phyloP scores from a whole-genome alignment of 2,797 vertebrate species.

The Enteromius paludinosus region DNA sequence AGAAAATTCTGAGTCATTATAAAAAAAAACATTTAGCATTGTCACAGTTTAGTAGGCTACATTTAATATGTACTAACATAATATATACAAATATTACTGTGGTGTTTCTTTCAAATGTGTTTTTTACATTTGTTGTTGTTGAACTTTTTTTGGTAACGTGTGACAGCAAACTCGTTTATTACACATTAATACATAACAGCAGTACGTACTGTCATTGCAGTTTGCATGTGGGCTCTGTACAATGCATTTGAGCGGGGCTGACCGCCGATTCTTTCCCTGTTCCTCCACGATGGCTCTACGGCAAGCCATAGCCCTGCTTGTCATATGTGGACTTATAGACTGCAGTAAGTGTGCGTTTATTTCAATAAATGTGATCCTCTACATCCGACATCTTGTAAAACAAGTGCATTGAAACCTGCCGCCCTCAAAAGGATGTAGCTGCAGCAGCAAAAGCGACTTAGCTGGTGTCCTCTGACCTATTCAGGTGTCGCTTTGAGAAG shows the following conservation, averaged over 20 bases:
- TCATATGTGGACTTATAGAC: slow-evolving; percentile 38
- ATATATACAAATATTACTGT: neutral
- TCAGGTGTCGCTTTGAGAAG: slow-evolving; percentile 3
- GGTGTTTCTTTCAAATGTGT: no score
- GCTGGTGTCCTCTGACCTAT: neutral
- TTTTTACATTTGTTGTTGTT: neutral
- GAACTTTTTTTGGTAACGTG: neutral
- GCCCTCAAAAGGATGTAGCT: neutral
- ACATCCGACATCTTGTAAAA: neutral
- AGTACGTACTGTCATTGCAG: slow-evolving; percentile 19
- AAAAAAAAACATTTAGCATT: no score
- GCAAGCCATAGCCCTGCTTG: slow-evolving; percentile 36
- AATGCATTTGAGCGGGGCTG: slow-evolving; percentile 23
- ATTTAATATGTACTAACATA: neutral
- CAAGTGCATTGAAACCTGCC: neutral
- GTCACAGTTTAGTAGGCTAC: no score
- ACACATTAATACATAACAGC: no score
- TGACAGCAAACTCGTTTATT: neutral
- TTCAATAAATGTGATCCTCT: neutral
- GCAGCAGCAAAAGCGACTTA: neutral
- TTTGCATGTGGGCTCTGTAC: slow-evolving; percentile 23
- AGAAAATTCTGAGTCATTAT: no score
- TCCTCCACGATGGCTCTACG: slow-evolving; percentile 41
- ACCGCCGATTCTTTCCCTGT: neutral
- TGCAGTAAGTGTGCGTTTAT: slow-evolving; percentile 52